Conservation (phyloP, 2,888 invertebrate species). For the Tenthredo livida region DNA sequence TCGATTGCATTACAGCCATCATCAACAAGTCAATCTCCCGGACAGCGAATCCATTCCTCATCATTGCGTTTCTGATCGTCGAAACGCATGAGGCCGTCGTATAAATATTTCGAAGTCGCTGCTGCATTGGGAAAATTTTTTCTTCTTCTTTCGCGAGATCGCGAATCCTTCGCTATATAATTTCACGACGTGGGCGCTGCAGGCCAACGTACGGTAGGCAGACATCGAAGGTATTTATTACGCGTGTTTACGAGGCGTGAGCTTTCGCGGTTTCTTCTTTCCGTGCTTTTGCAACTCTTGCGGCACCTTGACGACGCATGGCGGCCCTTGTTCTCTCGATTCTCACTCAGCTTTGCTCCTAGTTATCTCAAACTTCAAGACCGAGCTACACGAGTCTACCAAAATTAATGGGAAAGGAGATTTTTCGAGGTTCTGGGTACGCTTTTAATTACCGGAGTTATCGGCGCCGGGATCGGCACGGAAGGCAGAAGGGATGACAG, state of each 20-base stretch:
- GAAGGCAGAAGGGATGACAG: conserved; percentile 52
- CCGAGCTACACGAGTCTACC: background rate
- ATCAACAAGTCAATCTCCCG: background rate
- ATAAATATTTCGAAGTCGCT: background rate
- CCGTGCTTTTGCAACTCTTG: conserved; percentile 54
- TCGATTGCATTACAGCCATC: conserved; percentile 3
- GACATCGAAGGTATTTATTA: conserved; percentile 66
- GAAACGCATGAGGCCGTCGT: background rate
- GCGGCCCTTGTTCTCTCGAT: background rate
- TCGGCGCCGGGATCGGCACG: conserved; percentile 52
- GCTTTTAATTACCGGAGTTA: conserved; percentile 49
- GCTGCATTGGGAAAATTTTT: background rate
- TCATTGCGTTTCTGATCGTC: background rate
- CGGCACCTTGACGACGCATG: conserved; percentile 26
- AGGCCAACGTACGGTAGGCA: conserved; percentile 60
- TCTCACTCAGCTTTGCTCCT: background rate
- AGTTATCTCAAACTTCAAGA: background rate
- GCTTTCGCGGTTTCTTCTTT: conserved; percentile 52
- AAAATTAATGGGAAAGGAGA: conserved; percentile 39
- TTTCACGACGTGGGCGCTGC: conserved; percentile 65
- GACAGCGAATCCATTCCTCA: background rate
- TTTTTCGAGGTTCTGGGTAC: conserved; percentile 41
- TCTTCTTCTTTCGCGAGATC: conserved; percentile 8
- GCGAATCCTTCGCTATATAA: conserved; percentile 17
- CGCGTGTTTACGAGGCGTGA: conserved; percentile 67